phyloP scores from a whole-genome alignment of 1,140 invertebrate species.

The Drosophila orosa region DNA sequence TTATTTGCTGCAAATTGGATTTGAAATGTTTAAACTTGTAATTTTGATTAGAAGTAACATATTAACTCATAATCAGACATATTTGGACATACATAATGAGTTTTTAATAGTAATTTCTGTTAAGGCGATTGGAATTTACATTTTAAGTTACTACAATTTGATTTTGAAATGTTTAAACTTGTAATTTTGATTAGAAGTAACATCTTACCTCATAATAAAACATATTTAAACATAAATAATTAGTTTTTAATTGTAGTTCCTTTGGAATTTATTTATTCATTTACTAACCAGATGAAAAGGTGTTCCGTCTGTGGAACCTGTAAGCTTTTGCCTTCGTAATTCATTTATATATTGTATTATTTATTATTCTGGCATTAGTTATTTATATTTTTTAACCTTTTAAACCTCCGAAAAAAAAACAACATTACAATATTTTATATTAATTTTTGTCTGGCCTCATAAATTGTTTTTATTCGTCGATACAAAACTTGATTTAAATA shows the following conservation, averaged over 20 bases:
- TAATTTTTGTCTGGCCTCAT: not conserved
- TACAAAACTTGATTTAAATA: slow-evolving; percentile 57
- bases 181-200: not conserved
- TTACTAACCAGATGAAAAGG: too few species aligned
- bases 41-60: not conserved
- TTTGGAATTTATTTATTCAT: not conserved
- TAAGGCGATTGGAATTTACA: not conserved
- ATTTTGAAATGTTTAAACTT: not conserved
- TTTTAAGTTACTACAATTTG: not conserved
- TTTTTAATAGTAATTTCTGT: not conserved
- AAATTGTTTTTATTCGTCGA: slow-evolving; percentile 49
- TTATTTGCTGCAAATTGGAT: not conserved
- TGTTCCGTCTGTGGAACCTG: too few species aligned
- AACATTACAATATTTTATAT: not conserved
- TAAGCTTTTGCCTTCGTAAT: too few species aligned
- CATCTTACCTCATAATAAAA: not conserved
- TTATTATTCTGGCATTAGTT: too few species aligned
- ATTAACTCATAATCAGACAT: not conserved
- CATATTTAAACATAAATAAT: not conserved
- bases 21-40: not conserved
- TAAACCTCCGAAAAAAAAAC: not conserved
- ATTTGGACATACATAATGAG: not conserved
- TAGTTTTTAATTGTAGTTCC: not conserved
- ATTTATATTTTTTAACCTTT: too few species aligned
- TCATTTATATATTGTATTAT: too few species aligned